These are phyloP conservation scores for Homarus gammarus DNA, from an alignment of 2,888 invertebrate genomes.

Conservation along the genomic window DNA sequence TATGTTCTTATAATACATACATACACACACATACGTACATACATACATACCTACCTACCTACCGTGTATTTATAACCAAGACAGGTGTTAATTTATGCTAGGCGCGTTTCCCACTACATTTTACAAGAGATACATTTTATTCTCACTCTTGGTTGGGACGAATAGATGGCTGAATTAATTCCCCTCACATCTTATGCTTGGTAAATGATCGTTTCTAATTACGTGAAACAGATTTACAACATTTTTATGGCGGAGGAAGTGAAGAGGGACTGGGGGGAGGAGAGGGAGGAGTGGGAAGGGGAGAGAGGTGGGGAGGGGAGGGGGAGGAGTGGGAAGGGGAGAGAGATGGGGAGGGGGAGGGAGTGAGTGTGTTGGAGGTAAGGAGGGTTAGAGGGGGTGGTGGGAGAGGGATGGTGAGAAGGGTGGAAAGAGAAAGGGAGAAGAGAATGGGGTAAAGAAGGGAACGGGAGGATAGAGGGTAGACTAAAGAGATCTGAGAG, in stretches of 20 bases:
- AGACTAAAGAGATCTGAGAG: neutral
- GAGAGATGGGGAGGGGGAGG: neutral
- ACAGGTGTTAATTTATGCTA: no score
- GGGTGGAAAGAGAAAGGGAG: constrained; percentile 4
- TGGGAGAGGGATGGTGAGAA: neutral
- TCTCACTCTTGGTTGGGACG: neutral
- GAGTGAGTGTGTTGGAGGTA: neutral
- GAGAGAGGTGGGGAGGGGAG: neutral
- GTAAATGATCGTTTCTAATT: constrained; percentile 52
- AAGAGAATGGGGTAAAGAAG: neutral
- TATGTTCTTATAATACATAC: no score
- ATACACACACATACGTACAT: no score
- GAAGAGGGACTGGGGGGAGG: constrained; percentile 4
- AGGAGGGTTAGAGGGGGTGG: neutral
- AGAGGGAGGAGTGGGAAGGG: constrained; percentile 10
- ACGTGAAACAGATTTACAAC: constrained; percentile 54
- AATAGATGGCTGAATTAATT: constrained; percentile 32
- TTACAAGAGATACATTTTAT: constrained; percentile 14
- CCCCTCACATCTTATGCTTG: constrained; percentile 40
- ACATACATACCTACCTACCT: no score
- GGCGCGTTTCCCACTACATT: no score
- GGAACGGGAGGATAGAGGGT: neutral
- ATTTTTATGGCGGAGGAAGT: constrained; percentile 10
- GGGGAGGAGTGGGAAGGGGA: no score
- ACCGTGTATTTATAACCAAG: no score